Evolutionary conservation across 2,113 vertebrate genomes (phyloP).

Genomic region (Ranitomeya imitator): DNA sequence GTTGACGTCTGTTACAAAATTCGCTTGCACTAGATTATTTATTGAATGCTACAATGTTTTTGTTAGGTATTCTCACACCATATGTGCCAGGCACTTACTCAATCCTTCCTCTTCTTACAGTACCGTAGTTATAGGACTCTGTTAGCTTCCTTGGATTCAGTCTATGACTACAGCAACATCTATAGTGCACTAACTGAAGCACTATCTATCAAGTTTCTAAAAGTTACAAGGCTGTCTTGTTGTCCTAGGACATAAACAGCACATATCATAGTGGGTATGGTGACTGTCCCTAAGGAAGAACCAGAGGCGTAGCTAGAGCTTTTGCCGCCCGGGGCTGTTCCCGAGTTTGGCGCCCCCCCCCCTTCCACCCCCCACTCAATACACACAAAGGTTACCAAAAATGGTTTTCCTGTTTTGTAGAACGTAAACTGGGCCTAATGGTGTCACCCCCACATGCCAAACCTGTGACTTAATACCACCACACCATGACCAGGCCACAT

Average conservation of each 20-base stretch:
- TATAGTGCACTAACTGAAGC: not conserved
- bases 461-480: too few species aligned
- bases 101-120: slow-evolving; percentile 11
- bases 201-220: not conserved
- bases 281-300: not conserved
- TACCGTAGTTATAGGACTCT: not conserved
- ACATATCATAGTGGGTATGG: not conserved
- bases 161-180: not conserved
- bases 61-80: slow-evolving; percentile 28
- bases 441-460: too few species aligned
- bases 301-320: too few species aligned
- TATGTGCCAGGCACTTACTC: slow-evolving; percentile 36
- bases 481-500: too few species aligned
- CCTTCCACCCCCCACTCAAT: too few species aligned
- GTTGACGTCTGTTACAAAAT: slow-evolving; percentile 43
- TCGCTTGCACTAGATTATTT: slow-evolving; percentile 21
- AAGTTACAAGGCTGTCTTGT: not conserved
- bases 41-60: slow-evolving; percentile 31
- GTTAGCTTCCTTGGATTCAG: not conserved
- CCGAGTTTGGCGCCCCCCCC: too few species aligned
- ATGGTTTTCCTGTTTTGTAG: too few species aligned
- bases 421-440: too few species aligned
- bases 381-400: too few species aligned
- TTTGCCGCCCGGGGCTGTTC: too few species aligned
- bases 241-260: not conserved